Base-by-base conservation (phyloP, 2,113 vertebrate species). In the Fregata magnificens region DNA sequence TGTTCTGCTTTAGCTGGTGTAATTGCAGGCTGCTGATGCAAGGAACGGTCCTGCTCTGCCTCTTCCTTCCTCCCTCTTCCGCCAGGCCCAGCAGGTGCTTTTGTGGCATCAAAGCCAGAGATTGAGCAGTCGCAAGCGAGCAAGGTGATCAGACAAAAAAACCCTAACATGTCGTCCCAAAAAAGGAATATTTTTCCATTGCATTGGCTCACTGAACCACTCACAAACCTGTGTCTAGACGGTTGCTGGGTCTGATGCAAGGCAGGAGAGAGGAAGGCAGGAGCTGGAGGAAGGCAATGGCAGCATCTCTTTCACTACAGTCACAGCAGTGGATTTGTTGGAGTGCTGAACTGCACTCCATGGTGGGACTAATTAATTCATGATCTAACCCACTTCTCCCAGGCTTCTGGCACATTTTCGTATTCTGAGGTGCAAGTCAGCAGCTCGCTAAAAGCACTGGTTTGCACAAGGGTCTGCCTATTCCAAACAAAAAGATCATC, bases 131-230 rank as follows among this genome's bases (percentile, higher is more conserved):
- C 1, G 2, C 40, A 61, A 34, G 17, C 42, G 52, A 80, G 49
- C 53, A 69, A 80, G 7, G 9, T 24, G 62, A 63, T 76, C 49
- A 88, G 36, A 53, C 8, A 32, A 74, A 71, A 89, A 52, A 65
- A 0, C 2, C 0, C 5, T 19, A 79, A 13, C 31, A 20, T 29
- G 2, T 2, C 3, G 1, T 40, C 40, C 34, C 25, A 10, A 24
- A 25, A 32, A 66, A 59, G 4, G 7, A 62, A 2, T 59, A 44
- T 24, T 61, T 74, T 92, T 66, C 31, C 22, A 25, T 74, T 92
- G 16, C 44, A 40, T 73, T 5, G 3, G 2, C n/a, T 93, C 32
- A 10, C 22, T 47, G 49, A 58, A 69, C 9, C 7, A 4, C 21
- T 31, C 28, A 24, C 15, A 19, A 82, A 47, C 16, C 36, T 4